Base-by-base conservation (phyloP, 2,113 vertebrate species). In the Cranoglanis bouderius region DNA sequence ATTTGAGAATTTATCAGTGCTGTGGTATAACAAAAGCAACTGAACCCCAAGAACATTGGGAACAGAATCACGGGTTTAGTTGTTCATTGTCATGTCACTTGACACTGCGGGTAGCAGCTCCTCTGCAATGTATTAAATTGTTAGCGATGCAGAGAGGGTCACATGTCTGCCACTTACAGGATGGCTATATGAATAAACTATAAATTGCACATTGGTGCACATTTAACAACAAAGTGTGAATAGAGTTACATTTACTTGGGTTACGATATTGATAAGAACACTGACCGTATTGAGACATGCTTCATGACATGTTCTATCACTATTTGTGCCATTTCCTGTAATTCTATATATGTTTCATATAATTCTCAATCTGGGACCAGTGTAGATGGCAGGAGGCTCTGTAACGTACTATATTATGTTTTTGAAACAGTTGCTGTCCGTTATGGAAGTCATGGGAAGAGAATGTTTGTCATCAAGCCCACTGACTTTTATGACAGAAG, bases 391-490 rank as follows among this genome's bases (percentile, higher is more conserved):
- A 29, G 19, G 80, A 55, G 26, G 40, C n/a, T 29, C 32, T 72
- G 32, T 83, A 24, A 83, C 10, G 72, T 74, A 29, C 35, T n/a
- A 5, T 85, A n/a, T 1, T 46, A 2, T 80, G 10, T 59, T 88
- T 51, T 1, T 91, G 88, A 95, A 95, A 0, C 91, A 99, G 98
- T 94, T 93, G 94, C 95, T 14, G 96, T 98, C 0, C 97, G 98
- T 46, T 95, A 96, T 90, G 95, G 93, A 84, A 93, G 96, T 88
- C 96, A 97, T 90, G 97, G 95, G 59, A 99, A 98, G 92, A 95
- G 93, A 91, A 90, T 98, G 94, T 99, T 99, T 90, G 29, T 97
- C 88, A 92, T 99, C 93, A 96, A 93, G 89, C 89, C 98, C 88
- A 93, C 96, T 1, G 88, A 92, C 13, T 99, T 92, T 93, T 98